Conservation (phyloP, 2,113 vertebrate species). For the Oryzias celebensis region DNA sequence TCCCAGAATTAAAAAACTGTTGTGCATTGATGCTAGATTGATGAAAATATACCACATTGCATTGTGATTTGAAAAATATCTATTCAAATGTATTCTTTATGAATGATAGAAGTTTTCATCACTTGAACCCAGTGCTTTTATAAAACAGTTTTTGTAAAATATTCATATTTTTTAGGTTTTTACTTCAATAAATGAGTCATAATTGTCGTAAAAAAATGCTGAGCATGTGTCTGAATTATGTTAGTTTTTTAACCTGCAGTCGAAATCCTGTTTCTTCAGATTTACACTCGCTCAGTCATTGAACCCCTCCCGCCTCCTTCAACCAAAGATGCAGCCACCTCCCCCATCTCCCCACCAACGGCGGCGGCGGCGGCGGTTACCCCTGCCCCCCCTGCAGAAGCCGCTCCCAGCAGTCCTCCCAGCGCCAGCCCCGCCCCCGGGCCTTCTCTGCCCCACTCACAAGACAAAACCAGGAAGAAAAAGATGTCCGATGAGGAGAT, state of each 20-base stretch:
- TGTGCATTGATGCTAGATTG: no score
- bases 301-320: slow-evolving; percentile 85
- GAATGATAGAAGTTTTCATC: no score
- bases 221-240: background rate
- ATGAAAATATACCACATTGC: no score
- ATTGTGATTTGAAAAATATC: no score
- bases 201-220: no score
- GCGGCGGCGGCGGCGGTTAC: slow-evolving; percentile 45
- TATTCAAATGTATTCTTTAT: no score
- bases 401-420: slow-evolving; percentile 62
- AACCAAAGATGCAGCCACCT: slow-evolving; percentile 89
- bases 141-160: no score
- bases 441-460: slow-evolving; percentile 78
- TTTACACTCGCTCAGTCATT: slow-evolving; percentile 95
- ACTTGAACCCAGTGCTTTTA: no score
- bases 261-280: slow-evolving; percentile 68
- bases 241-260: background rate
- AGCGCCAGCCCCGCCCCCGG: slow-evolving; percentile 60
- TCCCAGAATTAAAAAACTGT: no score
- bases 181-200: no score
- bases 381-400: slow-evolving; percentile 65
- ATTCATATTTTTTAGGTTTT: no score
- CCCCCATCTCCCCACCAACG: slow-evolving; percentile 81
- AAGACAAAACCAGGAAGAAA: slow-evolving; percentile 92
- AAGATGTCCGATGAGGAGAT: slow-evolving; percentile 99